A percentile compares a stretch with the other conserved stretches of the same genome.
phyloP scores from a whole-genome alignment of 2,888 invertebrate genomes.

The Teleiodes luculella region DNA sequence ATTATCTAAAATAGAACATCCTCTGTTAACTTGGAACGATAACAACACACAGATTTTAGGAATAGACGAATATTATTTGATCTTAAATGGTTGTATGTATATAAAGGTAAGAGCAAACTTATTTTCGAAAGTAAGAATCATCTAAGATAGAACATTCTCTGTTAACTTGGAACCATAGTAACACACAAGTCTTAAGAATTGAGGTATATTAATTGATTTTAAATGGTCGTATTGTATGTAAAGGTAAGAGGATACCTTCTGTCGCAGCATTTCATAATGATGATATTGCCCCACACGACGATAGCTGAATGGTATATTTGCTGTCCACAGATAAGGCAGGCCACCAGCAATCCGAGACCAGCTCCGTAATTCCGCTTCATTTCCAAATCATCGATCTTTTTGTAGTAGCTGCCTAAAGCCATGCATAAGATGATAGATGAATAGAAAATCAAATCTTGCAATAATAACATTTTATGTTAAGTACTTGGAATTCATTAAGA shows the following conservation, averaged over 20 bases:
- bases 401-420: slow-evolving; percentile 79
- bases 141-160: background rate
- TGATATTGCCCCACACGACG: slow-evolving; percentile 79
- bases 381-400: slow-evolving; percentile 68
- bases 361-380: slow-evolving; percentile 80
- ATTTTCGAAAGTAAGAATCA: no score
- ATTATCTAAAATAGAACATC: background rate
- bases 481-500: no score
- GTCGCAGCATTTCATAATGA: slow-evolving; percentile 77
- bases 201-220: no score
- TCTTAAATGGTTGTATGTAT: no score
- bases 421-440: slow-evolving; percentile 66
- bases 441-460: slow-evolving; percentile 42
- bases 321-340: slow-evolving; percentile 79
- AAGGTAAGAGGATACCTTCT: slow-evolving; percentile 64
- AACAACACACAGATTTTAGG: no score
- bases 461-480: slow-evolving; percentile 13
- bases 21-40: background rate
- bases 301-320: slow-evolving; percentile 79
- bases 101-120: slow-evolving; percentile 55
- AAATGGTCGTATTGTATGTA: no score
- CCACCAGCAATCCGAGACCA: slow-evolving; percentile 77
- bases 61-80: no score
- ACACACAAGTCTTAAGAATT: no score
- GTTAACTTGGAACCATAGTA: background rate